phyloP scores from a whole-genome alignment of 2,797 vertebrate genomes.

The Siniperca obscura region DNA sequence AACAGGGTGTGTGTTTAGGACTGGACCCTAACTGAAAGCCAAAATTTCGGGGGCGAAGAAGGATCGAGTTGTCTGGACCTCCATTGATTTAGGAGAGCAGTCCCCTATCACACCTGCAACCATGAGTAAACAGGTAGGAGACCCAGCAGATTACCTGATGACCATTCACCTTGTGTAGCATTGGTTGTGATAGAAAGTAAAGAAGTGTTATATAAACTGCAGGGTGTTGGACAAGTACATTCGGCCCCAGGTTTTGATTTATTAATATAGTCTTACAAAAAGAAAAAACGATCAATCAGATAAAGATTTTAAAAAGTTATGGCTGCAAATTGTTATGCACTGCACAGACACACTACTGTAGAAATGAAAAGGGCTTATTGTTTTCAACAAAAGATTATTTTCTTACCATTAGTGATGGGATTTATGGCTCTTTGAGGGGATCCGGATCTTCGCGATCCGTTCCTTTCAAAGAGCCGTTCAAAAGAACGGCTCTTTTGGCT shows the following conservation, averaged over 20 bases:
- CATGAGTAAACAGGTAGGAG: constrained; percentile 78
- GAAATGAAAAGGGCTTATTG: background rate
- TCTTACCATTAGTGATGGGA: background rate
- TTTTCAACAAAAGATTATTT: background rate
- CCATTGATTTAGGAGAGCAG: constrained; percentile 78
- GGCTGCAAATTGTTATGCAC: background rate
- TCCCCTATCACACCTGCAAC: constrained; percentile 53
- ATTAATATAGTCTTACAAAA: too few relatives aligned
- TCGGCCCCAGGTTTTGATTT: too few relatives aligned
- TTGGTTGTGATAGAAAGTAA: background rate
- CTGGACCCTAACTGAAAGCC: constrained; percentile 44
- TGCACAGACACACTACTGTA: background rate
- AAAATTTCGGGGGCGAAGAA: constrained; percentile 76
- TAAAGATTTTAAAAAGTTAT: too few relatives aligned
- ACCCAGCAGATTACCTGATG: background rate
- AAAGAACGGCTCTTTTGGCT: too few relatives aligned
- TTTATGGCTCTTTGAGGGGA: too few relatives aligned
- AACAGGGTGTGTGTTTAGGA: constrained; percentile 38
- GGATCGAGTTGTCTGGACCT: constrained; percentile 78
- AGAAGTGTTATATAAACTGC: background rate
- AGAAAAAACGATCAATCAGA: background rate
- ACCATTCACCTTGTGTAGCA: background rate
- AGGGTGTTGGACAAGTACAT: too few relatives aligned
- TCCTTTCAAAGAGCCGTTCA: too few relatives aligned
- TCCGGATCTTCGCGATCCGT: too few relatives aligned